A percentile compares a stretch with the other conserved stretches of the same genome.
Conservation (phyloP, 1,140 invertebrate genomes). For the Sarcophaga peregrina region DNA sequence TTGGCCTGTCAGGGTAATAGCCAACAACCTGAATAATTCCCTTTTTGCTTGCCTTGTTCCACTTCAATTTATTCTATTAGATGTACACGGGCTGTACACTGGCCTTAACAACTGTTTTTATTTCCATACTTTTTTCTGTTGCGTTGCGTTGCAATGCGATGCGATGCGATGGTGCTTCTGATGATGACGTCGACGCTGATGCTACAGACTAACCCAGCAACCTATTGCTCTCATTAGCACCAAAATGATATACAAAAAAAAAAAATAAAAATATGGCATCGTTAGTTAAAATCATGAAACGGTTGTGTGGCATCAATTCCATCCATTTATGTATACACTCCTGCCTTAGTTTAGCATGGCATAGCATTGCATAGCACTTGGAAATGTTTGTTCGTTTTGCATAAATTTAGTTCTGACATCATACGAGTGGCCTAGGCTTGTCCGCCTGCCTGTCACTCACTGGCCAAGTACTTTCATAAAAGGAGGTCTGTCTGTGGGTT, state of each 20-base stretch:
- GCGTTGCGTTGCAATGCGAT: no score
- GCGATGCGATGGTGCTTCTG: no score
- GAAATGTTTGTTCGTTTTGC: not conserved
- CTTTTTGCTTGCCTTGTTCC: no score
- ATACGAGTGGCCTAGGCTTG: not conserved
- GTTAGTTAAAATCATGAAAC: not conserved
- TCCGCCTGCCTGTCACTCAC: not conserved
- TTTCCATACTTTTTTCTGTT: no score
- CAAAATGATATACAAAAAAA: conserved; percentile 2
- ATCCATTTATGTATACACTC: not conserved
- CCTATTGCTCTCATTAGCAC: conserved; percentile 41
- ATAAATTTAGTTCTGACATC: conserved; percentile 36
- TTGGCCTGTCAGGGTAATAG: no score
- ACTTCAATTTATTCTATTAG: no score
- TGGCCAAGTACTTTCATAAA: not conserved
- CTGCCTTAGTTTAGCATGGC: not conserved
- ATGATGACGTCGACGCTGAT: not conserved
- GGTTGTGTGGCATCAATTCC: not conserved
- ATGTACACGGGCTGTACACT: no score
- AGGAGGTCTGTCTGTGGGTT: no score
- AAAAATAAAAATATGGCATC: not conserved
- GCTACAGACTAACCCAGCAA: conserved; percentile 33
- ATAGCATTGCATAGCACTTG: not conserved
- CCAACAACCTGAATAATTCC: no score
- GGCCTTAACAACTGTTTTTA: no score